phyloP scores from a whole-genome alignment of 2,797 vertebrate genomes.

The Benthosema pterotum region DNA sequence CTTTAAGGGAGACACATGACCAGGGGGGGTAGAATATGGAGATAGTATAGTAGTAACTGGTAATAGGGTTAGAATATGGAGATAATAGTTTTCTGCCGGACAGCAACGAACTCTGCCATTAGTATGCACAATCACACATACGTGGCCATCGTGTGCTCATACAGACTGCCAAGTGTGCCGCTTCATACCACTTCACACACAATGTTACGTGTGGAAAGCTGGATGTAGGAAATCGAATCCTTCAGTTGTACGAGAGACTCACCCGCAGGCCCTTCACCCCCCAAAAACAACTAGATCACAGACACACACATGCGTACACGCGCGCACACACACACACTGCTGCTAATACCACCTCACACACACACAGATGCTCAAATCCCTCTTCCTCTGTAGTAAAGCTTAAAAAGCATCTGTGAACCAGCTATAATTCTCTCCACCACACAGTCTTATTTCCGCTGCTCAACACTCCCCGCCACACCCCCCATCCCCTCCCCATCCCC shows the following conservation, averaged over 20 bases:
- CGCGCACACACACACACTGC: constrained; percentile 3
- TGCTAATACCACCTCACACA: constrained; percentile 35
- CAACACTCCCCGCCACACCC: too few relatives aligned
- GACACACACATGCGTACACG: too few relatives aligned
- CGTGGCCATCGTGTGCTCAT: neutral
- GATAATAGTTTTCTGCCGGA: too few relatives aligned
- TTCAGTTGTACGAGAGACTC: constrained; percentile 21
- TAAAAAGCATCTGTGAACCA: constrained; percentile 38
- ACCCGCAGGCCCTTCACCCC: constrained; percentile 10
- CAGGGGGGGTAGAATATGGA: too few relatives aligned
- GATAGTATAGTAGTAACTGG: too few relatives aligned
- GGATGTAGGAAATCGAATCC: constrained; percentile 32
- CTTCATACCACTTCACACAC: too few relatives aligned
- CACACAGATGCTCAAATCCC: constrained; percentile 44
- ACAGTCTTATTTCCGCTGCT: too few relatives aligned
- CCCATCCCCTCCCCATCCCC: neutral
- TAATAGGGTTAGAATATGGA: too few relatives aligned
- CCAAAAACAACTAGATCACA: constrained; percentile 27
- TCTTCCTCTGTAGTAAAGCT: constrained; percentile 26
- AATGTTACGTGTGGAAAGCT: too few relatives aligned
- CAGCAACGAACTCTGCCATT: constrained; percentile 13
- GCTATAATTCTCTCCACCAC: constrained; percentile 26
- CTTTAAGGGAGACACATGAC: too few relatives aligned
- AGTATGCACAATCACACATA: constrained; percentile 12
- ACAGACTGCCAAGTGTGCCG: too few relatives aligned